A percentile compares a stretch with the other conserved stretches of the same genome.
Evolutionary conservation across 2,113 vertebrate genomes (phyloP).

Genomic region (Gorsachius goisagi): DNA sequence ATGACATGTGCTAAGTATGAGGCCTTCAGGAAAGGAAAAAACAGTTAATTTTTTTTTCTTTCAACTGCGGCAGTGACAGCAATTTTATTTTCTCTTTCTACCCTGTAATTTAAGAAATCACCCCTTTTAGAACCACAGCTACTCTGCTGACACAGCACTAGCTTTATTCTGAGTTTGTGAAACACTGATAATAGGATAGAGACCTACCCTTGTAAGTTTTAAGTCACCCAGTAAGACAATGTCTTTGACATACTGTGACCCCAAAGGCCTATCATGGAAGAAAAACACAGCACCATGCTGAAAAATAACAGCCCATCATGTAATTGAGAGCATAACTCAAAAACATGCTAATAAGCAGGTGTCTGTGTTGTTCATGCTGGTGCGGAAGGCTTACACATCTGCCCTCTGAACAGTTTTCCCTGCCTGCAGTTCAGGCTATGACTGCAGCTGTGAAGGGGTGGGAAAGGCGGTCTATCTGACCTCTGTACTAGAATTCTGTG

Average conservation of each 20-base stretch:
- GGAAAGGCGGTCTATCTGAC: neutral
- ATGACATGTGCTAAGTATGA: neutral
- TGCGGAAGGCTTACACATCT: neutral
- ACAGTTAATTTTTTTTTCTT: neutral
- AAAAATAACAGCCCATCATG: slow-evolving; percentile 13
- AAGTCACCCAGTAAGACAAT: neutral
- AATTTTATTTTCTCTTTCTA: slow-evolving; percentile 24
- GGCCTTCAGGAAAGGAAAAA: neutral
- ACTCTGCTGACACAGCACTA: slow-evolving; percentile 26
- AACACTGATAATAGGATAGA: slow-evolving; percentile 1
- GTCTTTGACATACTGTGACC: neutral
- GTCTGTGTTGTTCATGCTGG: neutral
- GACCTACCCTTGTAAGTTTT: neutral
- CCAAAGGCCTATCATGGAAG: neutral
- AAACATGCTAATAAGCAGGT: slow-evolving; percentile 2
- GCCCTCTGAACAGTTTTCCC: neutral
- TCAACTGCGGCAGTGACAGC: neutral
- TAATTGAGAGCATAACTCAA: neutral
- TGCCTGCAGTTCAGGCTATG: neutral
- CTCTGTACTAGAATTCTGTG: neutral
- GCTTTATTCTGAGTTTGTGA: slow-evolving; percentile 21
- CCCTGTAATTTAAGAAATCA: slow-evolving; percentile 44
- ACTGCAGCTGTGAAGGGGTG: neutral
- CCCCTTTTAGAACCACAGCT: neutral
- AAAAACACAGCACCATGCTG: slow-evolving; percentile 12